Base-by-base conservation (phyloP, 1,140 invertebrate genomes). In the Formica exsecta region DNA sequence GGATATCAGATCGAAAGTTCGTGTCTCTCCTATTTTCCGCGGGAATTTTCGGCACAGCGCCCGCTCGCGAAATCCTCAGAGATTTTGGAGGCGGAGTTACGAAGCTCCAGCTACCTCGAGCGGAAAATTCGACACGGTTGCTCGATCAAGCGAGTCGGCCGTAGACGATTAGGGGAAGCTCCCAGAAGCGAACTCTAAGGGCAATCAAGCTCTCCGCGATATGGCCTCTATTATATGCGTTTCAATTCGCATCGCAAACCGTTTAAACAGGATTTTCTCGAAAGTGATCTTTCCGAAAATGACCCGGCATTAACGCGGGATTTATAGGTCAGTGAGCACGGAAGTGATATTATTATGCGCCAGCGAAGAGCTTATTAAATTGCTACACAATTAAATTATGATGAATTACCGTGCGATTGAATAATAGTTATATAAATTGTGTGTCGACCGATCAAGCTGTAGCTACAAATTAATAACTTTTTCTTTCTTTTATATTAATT, bases 1-100 rank as follows among this genome's bases (percentile, higher is more conserved):
- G 79, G 85, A 68, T 90, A 90, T 90, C 89, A 87, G 87, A 89
- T 90, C 87, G 89, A 86, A 89, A 89, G 87, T 90, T 89, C 88
- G 85, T 70, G 89, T 89, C 87, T 87, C 87, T 89, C 66, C 88
- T 84, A 89, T 89, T 90, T 90, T 87, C 85, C 87, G 88, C 77
- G 87, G 85, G 89, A 89, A 90, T 89, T 90, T 90, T 90, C 87
- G 89, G 87, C 76, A 66, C 59, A 65, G 73, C 89, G 70, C 71
- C 86, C 64, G 77, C 51, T 74, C 73, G 87, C 88, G 75, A 90
- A 90, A 90, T 89, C 89, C 88, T 87, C 73, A 38, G 88, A 89
- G 79, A 83, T 83, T 83, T 83, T 70, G 71, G 13, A 62, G 79
- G 68, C 68, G 79, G 38, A 70, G 41, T 66, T 73, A 73, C 68